Percentiles rank a stretch among this genome's conserved stretches.
Evolutionary conservation across 2,888 invertebrate species (phyloP).

Genomic region (Meganola albula): DNA sequence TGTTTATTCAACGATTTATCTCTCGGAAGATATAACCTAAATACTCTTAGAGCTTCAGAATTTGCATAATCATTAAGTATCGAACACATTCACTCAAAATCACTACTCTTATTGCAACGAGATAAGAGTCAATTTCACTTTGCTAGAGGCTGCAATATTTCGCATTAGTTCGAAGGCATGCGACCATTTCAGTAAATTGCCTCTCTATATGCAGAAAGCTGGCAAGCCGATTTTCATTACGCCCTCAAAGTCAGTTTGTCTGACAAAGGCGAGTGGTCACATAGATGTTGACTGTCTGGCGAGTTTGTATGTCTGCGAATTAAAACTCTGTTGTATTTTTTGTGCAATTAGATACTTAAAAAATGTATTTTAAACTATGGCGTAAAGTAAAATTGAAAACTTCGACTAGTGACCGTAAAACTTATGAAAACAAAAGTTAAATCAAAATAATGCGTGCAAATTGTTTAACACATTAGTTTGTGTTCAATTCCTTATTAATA

Average conservation of each 20-base stretch:
- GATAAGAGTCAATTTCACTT: constrained; percentile 21
- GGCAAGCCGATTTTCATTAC: constrained; percentile 66
- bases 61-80: constrained; percentile 57
- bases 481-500: no score
- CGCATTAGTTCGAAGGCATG: constrained; percentile 54
- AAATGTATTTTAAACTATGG: no score
- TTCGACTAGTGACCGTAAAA: no score
- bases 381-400: no score
- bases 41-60: constrained; percentile 42
- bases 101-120: constrained; percentile 5
- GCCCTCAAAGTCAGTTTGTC: constrained; percentile 40
- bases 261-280: constrained; percentile 43
- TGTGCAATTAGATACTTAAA: no score
- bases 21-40: constrained; percentile 40
- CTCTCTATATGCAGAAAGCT: constrained; percentile 69
- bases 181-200: constrained; percentile 61
- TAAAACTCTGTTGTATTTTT: no score
- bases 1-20: constrained; percentile 26
- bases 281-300: constrained; percentile 25
- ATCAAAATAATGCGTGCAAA: no score
- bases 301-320: constrained; percentile 14
- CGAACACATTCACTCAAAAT: constrained; percentile 28
- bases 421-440: no score
- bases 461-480: no score
- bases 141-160: constrained; percentile 42